Percentiles rank a stretch among this genome's conserved stretches.
phyloP scores from a whole-genome alignment of 2,888 invertebrate genomes.

The Epinotia brunnichana region DNA sequence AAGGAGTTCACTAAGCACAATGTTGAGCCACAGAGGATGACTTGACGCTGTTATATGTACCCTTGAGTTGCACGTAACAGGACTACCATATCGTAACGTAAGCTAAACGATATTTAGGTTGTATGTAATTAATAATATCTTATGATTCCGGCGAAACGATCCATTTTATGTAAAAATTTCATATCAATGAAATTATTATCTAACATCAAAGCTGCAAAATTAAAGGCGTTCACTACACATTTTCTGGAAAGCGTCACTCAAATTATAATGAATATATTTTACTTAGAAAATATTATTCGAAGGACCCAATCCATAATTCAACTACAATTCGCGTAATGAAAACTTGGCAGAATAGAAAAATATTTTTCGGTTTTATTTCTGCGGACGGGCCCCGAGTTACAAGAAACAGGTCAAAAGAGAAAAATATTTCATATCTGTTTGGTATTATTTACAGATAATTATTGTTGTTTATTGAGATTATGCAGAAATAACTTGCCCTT shows the following conservation, averaged over 20 bases:
- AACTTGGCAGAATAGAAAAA: conserved; percentile 64
- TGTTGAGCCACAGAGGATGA: too few species aligned
- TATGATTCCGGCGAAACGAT: conserved; percentile 2
- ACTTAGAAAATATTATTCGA: conserved; percentile 16
- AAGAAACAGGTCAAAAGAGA: conserved; percentile 8
- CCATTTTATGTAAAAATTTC: not conserved
- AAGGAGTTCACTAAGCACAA: too few species aligned
- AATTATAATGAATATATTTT: conserved; percentile 32
- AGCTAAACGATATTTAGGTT: not conserved
- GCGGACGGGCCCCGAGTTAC: conserved; percentile 50
- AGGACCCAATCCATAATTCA: conserved; percentile 50
- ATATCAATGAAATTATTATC: conserved; percentile 16
- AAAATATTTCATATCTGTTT: not conserved
- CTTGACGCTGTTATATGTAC: too few species aligned
- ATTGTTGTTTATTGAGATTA: too few species aligned
- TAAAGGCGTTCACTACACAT: conserved; percentile 19
- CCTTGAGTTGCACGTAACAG: too few species aligned
- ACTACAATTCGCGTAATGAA: conserved; percentile 62
- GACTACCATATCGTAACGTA: not conserved
- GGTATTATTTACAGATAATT: too few species aligned
- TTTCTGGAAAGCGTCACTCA: conserved; percentile 9
- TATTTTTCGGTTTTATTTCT: conserved; percentile 65
- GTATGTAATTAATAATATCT: not conserved
- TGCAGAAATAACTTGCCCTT: too few species aligned
- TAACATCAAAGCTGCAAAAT: conserved; percentile 14